These are phyloP conservation scores for Xiphophorus maculatus DNA, from an alignment of 2,113 vertebrate genomes.

Conservation along the genomic window DNA sequence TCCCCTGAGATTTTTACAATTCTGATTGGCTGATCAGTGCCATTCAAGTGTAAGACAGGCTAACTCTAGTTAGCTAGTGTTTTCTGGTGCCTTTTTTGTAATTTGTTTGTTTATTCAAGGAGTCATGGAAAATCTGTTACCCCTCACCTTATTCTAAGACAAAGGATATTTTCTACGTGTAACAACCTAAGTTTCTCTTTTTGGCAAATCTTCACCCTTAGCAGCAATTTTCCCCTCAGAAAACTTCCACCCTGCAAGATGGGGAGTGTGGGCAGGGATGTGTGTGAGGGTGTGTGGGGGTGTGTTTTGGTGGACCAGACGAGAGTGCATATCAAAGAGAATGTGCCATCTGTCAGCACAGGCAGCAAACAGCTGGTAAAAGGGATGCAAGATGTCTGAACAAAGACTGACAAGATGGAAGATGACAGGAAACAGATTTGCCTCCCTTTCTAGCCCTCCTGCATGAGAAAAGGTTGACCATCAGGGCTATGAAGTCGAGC, in stretches of 20 bases:
- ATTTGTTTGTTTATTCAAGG: conserved; percentile 24
- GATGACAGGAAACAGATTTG: conserved; percentile 98
- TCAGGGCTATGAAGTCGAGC: conserved; percentile 83
- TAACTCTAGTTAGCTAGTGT: background rate
- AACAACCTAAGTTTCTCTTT: conserved; percentile 8
- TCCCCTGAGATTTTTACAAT: too few relatives aligned
- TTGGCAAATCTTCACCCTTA: background rate
- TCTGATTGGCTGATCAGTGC: too few relatives aligned
- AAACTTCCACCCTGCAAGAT: conserved; percentile 59
- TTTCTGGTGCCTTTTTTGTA: conserved; percentile 4
- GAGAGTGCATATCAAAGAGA: conserved; percentile 83
- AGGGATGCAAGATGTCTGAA: conserved; percentile 90
- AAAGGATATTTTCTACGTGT: conserved; percentile 1
- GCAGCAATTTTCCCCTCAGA: conserved; percentile 11
- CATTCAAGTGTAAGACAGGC: background rate
- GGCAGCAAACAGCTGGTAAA: conserved; percentile 90
- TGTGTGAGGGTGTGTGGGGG: background rate
- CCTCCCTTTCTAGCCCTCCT: conserved; percentile 76
- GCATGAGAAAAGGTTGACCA: conserved; percentile 80
- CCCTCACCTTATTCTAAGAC: conserved; percentile 10
- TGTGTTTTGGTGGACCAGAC: conserved; percentile 15
- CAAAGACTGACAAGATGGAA: conserved; percentile 94
- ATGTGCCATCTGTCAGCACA: conserved; percentile 90
- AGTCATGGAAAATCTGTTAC: background rate
- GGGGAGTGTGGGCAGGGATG: conserved; percentile 19